Conservation (phyloP, 2,888 invertebrate genomes). For the Hypolimnas misippus region DNA sequence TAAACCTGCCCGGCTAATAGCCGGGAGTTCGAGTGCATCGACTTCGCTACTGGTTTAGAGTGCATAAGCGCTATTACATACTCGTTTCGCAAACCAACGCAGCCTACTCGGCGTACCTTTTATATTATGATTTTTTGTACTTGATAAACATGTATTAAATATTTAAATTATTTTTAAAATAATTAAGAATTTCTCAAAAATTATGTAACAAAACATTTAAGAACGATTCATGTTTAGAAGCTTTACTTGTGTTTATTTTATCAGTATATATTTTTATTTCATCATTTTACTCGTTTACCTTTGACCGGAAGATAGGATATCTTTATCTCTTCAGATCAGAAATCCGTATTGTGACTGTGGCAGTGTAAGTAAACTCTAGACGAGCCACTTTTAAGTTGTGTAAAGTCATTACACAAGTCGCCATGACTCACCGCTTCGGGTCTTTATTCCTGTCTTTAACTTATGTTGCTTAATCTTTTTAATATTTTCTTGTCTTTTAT, state of each 20-base stretch:
- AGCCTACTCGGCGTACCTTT: slow-evolving; percentile 17
- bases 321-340: slow-evolving; percentile 18
- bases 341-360: neutral
- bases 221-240: too few relatives aligned
- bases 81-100: slow-evolving; percentile 45
- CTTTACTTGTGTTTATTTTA: too few relatives aligned
- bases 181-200: too few relatives aligned
- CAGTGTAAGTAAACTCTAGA: neutral
- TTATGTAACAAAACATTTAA: neutral
- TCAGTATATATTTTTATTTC: too few relatives aligned
- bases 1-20: slow-evolving; percentile 45
- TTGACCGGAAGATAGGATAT: neutral
- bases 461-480: slow-evolving; percentile 54
- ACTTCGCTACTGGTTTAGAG: slow-evolving; percentile 56
- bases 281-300: neutral
- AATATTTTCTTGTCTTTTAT: neutral
- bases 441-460: slow-evolving; percentile 68
- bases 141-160: neutral
- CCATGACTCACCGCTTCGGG: slow-evolving; percentile 66
- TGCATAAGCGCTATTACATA: slow-evolving; percentile 52
- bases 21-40: slow-evolving; percentile 57
- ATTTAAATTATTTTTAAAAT: neutral
- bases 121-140: neutral
- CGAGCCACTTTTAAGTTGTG: slow-evolving; percentile 64
- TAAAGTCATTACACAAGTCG: slow-evolving; percentile 71